These are phyloP conservation scores for Brachyistius frenatus DNA, from an alignment of 2,113 vertebrate genomes.

Conservation along the genomic window DNA sequence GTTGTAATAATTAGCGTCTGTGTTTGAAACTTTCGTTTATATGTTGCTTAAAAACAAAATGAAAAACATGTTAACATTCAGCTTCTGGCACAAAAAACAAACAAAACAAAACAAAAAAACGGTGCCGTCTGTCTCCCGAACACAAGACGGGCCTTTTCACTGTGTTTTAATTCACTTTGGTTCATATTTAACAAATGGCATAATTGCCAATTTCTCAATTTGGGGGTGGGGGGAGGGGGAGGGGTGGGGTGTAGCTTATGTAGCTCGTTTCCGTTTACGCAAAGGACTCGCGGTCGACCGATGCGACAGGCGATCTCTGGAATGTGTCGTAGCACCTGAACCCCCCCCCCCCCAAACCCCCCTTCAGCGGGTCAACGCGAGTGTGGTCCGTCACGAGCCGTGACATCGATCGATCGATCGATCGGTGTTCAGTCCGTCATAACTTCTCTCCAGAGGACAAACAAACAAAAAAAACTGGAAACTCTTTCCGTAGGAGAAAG, in stretches of 20 bases:
- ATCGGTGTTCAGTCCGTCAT: slow-evolving; percentile 49
- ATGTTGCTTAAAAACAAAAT: slow-evolving; percentile 33
- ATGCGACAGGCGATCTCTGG: slow-evolving; percentile 83
- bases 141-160: slow-evolving; percentile 7
- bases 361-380: slow-evolving; percentile 50
- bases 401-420: slow-evolving; percentile 28
- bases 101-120: too few relatives aligned
- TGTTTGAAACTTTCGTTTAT: slow-evolving; percentile 31
- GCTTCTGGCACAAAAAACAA: slow-evolving; percentile 32
- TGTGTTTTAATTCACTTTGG: slow-evolving; percentile 66
- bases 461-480: slow-evolving; percentile 84
- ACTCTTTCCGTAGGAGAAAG: slow-evolving; percentile 84
- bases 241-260: slow-evolving; percentile 51
- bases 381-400: slow-evolving; percentile 19
- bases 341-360: slow-evolving; percentile 35
- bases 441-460: slow-evolving; percentile 60
- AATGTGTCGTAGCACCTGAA: slow-evolving; percentile 86
- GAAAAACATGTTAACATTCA: slow-evolving; percentile 44
- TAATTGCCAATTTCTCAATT: slow-evolving; percentile 29
- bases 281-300: slow-evolving; percentile 1
- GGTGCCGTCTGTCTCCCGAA: slow-evolving; percentile 11
- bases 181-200: slow-evolving; percentile 50
- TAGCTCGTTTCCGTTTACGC: slow-evolving; percentile 38
- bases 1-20: slow-evolving; percentile 19
- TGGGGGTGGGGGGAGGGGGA: background rate